Conservation (phyloP, 2,888 invertebrate species). For the Conistra vaccinii region DNA sequence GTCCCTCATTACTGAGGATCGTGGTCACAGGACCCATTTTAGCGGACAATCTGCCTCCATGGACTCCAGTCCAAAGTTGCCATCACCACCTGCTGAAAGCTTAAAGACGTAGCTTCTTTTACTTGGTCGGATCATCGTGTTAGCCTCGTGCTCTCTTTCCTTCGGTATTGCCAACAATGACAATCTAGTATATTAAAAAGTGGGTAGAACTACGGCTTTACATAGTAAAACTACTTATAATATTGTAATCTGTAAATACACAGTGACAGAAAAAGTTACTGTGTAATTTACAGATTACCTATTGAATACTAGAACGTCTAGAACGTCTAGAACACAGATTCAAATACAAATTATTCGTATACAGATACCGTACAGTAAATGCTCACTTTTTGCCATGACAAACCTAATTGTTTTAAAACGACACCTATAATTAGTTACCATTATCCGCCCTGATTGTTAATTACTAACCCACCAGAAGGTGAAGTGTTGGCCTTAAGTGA, state of each 20-base stretch:
- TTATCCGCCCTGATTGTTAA: slow-evolving; percentile 55
- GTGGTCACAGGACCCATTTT: no score
- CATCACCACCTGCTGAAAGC: no score
- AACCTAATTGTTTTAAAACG: slow-evolving; percentile 39
- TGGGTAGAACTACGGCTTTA: neutral
- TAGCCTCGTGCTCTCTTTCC: no score
- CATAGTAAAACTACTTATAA: neutral
- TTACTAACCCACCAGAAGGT: slow-evolving; percentile 49
- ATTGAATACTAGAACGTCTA: no score
- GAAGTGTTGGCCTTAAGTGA: slow-evolving; percentile 43
- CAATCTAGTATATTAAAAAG: no score
- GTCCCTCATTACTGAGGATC: no score
- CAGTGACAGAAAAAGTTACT: neutral
- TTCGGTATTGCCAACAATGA: no score
- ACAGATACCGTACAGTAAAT: neutral
- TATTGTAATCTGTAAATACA: neutral
- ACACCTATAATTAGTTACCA: slow-evolving; percentile 46
- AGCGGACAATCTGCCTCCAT: no score
- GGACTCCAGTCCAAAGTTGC: no score
- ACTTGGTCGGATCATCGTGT: no score
- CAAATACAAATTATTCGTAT: neutral
- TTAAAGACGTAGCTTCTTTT: no score
- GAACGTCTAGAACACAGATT: neutral
- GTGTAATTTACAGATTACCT: no score
- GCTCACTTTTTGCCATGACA: neutral